phyloP scores from a whole-genome alignment of 2,888 invertebrate genomes.

The Harmothoe impar region DNA sequence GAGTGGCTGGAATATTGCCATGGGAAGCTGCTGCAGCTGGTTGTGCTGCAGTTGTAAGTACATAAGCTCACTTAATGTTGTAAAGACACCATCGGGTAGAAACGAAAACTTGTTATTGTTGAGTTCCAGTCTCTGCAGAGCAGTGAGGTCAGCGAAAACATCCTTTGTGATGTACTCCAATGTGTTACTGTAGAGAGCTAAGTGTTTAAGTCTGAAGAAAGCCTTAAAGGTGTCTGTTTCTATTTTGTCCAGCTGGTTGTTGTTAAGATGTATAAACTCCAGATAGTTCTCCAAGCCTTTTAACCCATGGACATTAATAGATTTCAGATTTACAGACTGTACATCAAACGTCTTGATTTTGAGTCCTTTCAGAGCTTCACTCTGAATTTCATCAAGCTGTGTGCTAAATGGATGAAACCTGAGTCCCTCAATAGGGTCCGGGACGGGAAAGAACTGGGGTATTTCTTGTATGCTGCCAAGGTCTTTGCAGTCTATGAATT shows the following conservation, averaged over 20 bases:
- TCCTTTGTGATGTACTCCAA: not conserved
- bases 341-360: not conserved
- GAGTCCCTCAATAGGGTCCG: not conserved
- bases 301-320: not conserved
- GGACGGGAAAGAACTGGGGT: not conserved
- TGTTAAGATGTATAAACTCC: not conserved
- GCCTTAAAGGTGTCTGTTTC: not conserved
- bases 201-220: not conserved
- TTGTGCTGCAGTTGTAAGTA: conserved; percentile 8
- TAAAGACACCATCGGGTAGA: not conserved
- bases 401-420: not conserved
- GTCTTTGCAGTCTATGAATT: not conserved
- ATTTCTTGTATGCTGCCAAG: not conserved
- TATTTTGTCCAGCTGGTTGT: not conserved
- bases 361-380: conserved; percentile 14
- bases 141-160: not conserved
- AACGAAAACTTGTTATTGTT: not conserved
- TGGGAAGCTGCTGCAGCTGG: not conserved
- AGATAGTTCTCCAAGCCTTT: not conserved
- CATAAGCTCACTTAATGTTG: not conserved
- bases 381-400: not conserved
- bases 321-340: not conserved
- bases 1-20: not conserved
- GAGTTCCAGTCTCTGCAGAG: not conserved
- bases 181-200: not conserved